Base-by-base conservation (phyloP, 2,797 vertebrate genomes). In the Percopsis omiscomaycus region DNA sequence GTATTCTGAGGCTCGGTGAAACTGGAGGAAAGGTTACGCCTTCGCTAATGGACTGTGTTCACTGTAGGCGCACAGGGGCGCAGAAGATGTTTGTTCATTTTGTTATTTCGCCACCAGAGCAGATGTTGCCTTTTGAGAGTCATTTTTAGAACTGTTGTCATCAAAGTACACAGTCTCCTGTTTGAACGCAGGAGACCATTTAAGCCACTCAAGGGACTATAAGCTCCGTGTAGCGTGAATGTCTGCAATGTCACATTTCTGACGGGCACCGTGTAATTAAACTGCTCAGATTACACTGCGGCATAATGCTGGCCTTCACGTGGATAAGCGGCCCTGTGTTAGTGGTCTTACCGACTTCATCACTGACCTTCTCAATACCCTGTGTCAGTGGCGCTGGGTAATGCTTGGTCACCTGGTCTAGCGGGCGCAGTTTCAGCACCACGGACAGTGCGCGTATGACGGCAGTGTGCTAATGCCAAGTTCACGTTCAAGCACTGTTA, bases 11-110 rank as follows among this genome's bases (percentile, higher is more conserved):
- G 22, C 22, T 22, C 22, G 22, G 54, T 64, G 59, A 71, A 83
- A 83, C 47, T 80, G 56, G 85, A 74, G 69, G 52, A 88, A 86
- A 86, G 87, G 84, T 87, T 66, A 86, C 3, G 69, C 64, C 49
- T 62, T 51, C 60, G 16, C 77, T 88, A 88, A 89, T 87, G 85
- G 80, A 77, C 64, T 49, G 69, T 44, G 27, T 37, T 12, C 66
- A 71, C 59, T 58, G 37, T 57, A 49, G 13, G 29, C 6, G 4
- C 63, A 9, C 70, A 47, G 70, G 74, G 74, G 58, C 66, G 75
- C 70, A 47, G 12, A 47, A 63, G 55, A n/a, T 89, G 84, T 89
- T 90, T 88, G 84, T 80, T 86, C 77, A 79, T 58, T 15, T 59
- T 75, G 65, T 75, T 73, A 79, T 74, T 67, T 61, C 68, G 64